phyloP scores from a whole-genome alignment of 92 coral and sea anemone species.

The Ricordea florida region DNA sequence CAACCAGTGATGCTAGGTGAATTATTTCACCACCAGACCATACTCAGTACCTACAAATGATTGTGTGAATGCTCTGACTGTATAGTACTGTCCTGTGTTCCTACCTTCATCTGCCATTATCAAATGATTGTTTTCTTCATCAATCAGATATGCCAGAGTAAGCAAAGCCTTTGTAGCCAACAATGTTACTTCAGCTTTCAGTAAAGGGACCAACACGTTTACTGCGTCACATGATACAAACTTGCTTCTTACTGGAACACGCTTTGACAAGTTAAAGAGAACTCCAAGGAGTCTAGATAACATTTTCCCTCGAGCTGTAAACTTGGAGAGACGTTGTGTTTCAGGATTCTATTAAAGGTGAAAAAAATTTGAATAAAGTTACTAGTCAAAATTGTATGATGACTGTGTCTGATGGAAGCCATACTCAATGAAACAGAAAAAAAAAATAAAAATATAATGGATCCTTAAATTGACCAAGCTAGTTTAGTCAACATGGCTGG shows the following conservation, averaged over 20 bases:
- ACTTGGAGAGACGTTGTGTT: constrained; percentile 21
- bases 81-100: no score
- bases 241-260: constrained; percentile 58
- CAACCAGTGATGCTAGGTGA: background rate
- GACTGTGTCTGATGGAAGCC: no score
- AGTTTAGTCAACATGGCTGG: background rate
- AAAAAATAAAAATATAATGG: background rate
- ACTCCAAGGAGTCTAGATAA: constrained; percentile 48
- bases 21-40: no score
- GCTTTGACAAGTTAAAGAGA: constrained; percentile 65
- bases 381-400: background rate
- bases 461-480: background rate
- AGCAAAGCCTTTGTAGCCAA: constrained; percentile 60
- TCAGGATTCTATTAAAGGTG: constrained; percentile 24
- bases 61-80: no score
- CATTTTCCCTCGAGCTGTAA: constrained; percentile 53
- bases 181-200: constrained; percentile 63
- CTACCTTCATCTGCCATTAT: constrained; percentile 76
- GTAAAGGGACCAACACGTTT: constrained; percentile 54
- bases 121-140: constrained; percentile 71
- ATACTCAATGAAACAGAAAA: background rate
- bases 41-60: no score
- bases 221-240: constrained; percentile 62
- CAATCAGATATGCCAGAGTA: constrained; percentile 72
- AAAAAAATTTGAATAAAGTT: background rate